phyloP scores from a whole-genome alignment of 2,888 invertebrate genomes.

The Pristionchus arcanus region DNA sequence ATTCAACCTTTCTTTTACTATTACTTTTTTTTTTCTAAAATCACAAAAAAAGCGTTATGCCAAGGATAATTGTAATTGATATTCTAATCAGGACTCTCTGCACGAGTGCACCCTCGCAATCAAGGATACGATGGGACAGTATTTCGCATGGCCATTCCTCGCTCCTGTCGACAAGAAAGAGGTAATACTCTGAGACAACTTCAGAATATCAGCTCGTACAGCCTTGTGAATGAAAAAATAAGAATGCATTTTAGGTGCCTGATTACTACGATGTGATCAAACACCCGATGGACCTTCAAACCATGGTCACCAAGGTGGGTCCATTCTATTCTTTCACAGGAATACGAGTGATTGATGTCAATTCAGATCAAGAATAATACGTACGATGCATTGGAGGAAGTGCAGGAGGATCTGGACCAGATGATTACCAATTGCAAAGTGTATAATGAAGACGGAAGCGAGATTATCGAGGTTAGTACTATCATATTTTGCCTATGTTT shows the following conservation, averaged over 20 bases:
- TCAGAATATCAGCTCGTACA: background rate
- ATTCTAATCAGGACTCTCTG: conserved; percentile 31
- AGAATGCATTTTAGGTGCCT: conserved; percentile 58
- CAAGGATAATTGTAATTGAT: background rate
- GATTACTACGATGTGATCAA: conserved; percentile 93
- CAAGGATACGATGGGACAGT: conserved; percentile 66
- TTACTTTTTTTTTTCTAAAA: no score
- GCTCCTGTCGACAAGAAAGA: conserved; percentile 69
- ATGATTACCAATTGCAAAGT: conserved; percentile 98
- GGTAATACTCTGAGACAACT: conserved; percentile 1
- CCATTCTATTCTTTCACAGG: background rate
- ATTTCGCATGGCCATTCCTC: conserved; percentile 69
- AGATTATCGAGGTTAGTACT: conserved; percentile 85
- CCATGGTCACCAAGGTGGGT: conserved; percentile 83
- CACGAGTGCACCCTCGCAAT: conserved; percentile 60
- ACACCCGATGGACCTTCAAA: conserved; percentile 95
- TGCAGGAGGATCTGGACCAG: conserved; percentile 80
- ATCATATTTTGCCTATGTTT: background rate
- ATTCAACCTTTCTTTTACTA: no score
- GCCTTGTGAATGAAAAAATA: background rate
- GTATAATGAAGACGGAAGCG: conserved; percentile 96
- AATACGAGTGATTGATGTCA: background rate
- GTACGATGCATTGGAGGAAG: conserved; percentile 64
- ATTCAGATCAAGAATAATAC: conserved; percentile 62
- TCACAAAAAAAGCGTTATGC: no score